These are phyloP conservation scores for Sebastes hubbsi DNA, from an alignment of 2,797 vertebrate species.

Conservation along the genomic window DNA sequence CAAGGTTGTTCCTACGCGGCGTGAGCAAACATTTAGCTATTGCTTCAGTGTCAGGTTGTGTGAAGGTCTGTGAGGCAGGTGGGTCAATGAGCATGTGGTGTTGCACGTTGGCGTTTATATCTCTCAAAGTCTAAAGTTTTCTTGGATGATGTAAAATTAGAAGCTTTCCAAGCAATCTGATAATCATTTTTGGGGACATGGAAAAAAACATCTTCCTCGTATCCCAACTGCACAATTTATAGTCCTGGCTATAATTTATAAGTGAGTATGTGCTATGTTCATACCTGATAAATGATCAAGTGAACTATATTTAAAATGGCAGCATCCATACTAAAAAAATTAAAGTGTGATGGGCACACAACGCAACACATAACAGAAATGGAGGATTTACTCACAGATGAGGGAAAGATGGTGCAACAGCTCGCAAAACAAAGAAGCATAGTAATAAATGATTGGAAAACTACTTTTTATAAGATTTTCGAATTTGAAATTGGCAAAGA, in stretches of 20 bases:
- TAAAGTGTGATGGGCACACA: not conserved
- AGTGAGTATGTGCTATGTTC: not conserved
- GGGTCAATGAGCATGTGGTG: conserved; percentile 65
- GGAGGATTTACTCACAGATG: not conserved
- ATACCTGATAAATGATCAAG: not conserved
- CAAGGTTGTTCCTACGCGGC: conserved; percentile 71
- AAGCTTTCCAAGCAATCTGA: conserved; percentile 12
- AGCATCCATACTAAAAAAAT: not conserved
- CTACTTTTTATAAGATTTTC: not conserved
- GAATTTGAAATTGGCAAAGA: not conserved
- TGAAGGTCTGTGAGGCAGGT: conserved; percentile 75
- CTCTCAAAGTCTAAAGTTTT: conserved; percentile 76
- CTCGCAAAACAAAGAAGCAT: not conserved
- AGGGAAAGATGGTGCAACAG: not conserved
- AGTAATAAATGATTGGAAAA: not conserved
- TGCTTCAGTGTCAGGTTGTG: conserved; percentile 79
- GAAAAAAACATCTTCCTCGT: not conserved
- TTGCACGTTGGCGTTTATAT: conserved; percentile 65
- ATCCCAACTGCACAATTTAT: not conserved
- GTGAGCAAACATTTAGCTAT: conserved; percentile 85
- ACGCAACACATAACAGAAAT: not conserved
- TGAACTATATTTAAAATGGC: not conserved
- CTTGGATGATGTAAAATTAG: conserved; percentile 55
- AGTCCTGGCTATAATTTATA: not conserved
- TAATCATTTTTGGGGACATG: not conserved